phyloP scores from a whole-genome alignment of 2,888 invertebrate species.

The Arge pagana region DNA sequence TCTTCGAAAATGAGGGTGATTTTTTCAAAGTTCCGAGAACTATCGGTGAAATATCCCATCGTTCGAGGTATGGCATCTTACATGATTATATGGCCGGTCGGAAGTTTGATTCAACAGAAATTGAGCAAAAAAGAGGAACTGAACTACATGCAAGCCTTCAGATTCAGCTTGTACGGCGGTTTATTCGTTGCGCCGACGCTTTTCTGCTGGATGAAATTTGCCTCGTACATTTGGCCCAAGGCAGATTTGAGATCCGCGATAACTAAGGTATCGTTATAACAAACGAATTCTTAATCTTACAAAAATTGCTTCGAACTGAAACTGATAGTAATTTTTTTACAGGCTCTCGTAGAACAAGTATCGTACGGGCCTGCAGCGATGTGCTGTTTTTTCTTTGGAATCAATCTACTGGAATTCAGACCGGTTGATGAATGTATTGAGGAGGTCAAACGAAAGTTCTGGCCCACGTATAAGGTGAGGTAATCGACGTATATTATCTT shows the following conservation, averaged over 20 bases:
- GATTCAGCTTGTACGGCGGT: slow-evolving; percentile 80
- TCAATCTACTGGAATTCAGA: slow-evolving; percentile 75
- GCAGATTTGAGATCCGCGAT: slow-evolving; percentile 71
- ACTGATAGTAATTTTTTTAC: background rate
- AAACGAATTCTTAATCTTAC: background rate
- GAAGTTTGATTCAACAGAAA: slow-evolving; percentile 64
- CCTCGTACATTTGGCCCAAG: slow-evolving; percentile 78
- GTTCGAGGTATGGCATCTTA: slow-evolving; percentile 66
- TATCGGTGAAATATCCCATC: slow-evolving; percentile 61
- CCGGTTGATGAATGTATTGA: slow-evolving; percentile 66
- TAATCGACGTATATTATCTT: background rate
- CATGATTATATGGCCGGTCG: slow-evolving; percentile 64
- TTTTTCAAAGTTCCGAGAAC: slow-evolving; percentile 56
- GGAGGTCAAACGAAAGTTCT: slow-evolving; percentile 74
- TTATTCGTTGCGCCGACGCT: slow-evolving; percentile 81
- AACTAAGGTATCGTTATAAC: slow-evolving; percentile 65
- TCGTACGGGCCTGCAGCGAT: slow-evolving; percentile 78
- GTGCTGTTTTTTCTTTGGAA: slow-evolving; percentile 77
- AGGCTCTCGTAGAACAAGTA: slow-evolving; percentile 76
- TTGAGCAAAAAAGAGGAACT: slow-evolving; percentile 50
- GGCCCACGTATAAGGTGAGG: slow-evolving; percentile 74
- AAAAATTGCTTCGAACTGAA: background rate
- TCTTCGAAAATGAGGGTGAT: slow-evolving; percentile 46
- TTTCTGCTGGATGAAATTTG: slow-evolving; percentile 78
- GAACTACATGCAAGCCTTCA: slow-evolving; percentile 63